phyloP scores from a whole-genome alignment of 2,888 invertebrate genomes.

The Miltochrista miniata region DNA sequence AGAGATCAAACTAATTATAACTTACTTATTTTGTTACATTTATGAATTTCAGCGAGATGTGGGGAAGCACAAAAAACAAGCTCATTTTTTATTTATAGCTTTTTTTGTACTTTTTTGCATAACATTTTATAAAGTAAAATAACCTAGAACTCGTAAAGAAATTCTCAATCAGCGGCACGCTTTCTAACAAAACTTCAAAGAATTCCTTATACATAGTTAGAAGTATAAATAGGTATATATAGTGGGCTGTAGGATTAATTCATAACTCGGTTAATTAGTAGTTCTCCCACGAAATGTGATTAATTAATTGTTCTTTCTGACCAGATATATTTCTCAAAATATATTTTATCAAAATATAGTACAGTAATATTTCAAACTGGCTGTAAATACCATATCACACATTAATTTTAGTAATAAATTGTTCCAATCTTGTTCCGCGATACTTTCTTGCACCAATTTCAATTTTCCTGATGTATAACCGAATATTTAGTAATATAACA shows the following conservation, averaged over 20 bases:
- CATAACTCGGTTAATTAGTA: conserved; percentile 10
- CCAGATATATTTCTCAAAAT: conserved; percentile 5
- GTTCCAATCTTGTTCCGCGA: conserved; percentile 21
- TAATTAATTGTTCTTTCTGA: conserved; percentile 6
- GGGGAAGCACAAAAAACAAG: too few relatives aligned
- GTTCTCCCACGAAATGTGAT: conserved; percentile 4
- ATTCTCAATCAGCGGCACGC: too few relatives aligned
- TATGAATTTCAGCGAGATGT: too few relatives aligned
- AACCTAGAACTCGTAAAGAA: neutral
- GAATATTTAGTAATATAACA: conserved; percentile 47
- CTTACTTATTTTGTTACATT: neutral
- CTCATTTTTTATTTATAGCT: too few relatives aligned
- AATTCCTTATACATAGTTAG: neutral
- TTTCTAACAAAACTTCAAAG: neutral
- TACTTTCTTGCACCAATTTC: conserved; percentile 75
- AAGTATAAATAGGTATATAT: too few relatives aligned
- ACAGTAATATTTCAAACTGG: neutral
- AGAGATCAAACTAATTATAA: neutral
- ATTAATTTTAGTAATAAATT: neutral
- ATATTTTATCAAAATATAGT: neutral
- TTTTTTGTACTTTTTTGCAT: too few relatives aligned
- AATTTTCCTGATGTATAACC: conserved; percentile 47
- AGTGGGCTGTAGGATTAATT: conserved; percentile 4
- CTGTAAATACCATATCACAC: neutral
- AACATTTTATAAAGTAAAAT: neutral